These are phyloP conservation scores for Callipepla californica DNA, from an alignment of 2,113 vertebrate genomes.

Conservation along the genomic window DNA sequence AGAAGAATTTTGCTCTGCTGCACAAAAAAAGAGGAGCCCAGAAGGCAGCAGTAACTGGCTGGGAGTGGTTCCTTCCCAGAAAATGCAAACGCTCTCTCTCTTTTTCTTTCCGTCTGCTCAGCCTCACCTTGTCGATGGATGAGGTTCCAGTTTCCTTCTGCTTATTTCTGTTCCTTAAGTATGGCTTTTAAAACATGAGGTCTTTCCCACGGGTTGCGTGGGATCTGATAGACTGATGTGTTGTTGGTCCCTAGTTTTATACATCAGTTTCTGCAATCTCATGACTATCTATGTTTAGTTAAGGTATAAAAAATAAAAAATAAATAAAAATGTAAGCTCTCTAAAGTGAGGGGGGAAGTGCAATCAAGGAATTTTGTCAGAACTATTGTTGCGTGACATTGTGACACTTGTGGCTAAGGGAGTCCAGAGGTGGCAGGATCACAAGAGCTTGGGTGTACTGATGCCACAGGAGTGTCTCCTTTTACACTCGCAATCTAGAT, in stretches of 20 bases:
- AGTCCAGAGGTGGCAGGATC: background rate
- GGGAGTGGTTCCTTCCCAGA: background rate
- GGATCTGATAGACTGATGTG: rapidly evolving
- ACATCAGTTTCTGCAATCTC: background rate
- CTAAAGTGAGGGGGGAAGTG: background rate
- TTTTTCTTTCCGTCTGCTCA: background rate
- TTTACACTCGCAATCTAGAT: background rate
- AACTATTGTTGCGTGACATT: background rate
- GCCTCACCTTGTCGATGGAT: background rate
- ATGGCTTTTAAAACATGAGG: background rate
- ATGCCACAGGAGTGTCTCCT: background rate
- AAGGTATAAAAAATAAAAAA: background rate
- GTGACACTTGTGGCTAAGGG: background rate
- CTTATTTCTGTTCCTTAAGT: background rate
- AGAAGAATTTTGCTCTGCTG: background rate
- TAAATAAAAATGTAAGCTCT: background rate
- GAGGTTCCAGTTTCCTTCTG: background rate
- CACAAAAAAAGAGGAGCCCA: background rate
- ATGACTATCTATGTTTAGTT: background rate
- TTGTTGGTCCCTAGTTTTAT: background rate
- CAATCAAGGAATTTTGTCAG: background rate
- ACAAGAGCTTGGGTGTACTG: background rate
- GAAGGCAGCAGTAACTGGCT: background rate
- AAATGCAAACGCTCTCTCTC: background rate
- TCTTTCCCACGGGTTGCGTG: background rate